These are phyloP conservation scores for Myopa testacea DNA, from an alignment of 2,888 invertebrate genomes.

Conservation along the genomic window DNA sequence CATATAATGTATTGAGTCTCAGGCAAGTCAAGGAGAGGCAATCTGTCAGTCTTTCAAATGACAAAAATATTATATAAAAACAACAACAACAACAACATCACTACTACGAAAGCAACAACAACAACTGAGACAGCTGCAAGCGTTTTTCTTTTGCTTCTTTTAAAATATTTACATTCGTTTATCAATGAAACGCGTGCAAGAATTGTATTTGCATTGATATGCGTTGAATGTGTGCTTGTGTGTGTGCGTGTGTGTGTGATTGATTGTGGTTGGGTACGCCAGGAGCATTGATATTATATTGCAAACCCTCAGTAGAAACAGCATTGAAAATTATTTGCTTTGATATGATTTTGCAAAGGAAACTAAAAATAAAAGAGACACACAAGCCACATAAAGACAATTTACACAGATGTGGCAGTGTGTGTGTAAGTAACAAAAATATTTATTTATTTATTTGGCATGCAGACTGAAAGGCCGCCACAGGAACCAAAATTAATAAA, in stretches of 20 bases:
- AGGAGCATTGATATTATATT: too few relatives aligned
- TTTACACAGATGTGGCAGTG: background rate
- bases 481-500: slow-evolving; percentile 61
- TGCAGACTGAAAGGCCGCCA: slow-evolving; percentile 20
- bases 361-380: background rate
- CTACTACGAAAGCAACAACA: too few relatives aligned
- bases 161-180: slow-evolving; percentile 14
- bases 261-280: too few relatives aligned
- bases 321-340: background rate
- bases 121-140: too few relatives aligned
- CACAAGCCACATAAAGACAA: slow-evolving; percentile 7
- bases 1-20: too few relatives aligned
- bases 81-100: too few relatives aligned
- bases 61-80: too few relatives aligned
- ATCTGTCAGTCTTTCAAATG: too few relatives aligned
- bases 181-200: slow-evolving; percentile 6
- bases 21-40: too few relatives aligned
- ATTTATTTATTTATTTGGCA: slow-evolving; percentile 20
- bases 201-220: background rate
- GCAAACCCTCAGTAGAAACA: too few relatives aligned
- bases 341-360: background rate
- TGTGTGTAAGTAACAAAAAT: slow-evolving; percentile 53
- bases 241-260: background rate
- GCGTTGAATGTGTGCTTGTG: background rate
- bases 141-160: too few relatives aligned